phyloP scores from a whole-genome alignment of 2,113 vertebrate species.

The Plecturocebus donacophilus region DNA sequence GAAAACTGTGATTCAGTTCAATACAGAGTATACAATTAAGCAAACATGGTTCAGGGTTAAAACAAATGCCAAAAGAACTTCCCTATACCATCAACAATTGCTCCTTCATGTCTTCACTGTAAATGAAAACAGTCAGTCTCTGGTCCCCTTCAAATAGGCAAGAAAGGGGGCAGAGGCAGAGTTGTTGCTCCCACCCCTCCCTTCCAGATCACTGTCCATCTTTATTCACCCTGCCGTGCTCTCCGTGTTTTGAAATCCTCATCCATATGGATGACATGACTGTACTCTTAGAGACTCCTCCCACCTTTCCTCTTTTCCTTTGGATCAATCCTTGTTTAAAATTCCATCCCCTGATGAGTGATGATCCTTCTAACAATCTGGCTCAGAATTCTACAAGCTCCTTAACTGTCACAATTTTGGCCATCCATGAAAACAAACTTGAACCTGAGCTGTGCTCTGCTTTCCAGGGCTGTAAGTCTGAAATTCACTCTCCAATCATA shows the following conservation, averaged over 20 bases:
- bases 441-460: background rate
- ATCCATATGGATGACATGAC: background rate
- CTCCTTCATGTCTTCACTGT: background rate
- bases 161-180: background rate
- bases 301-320: background rate
- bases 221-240: background rate
- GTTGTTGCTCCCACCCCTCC: background rate
- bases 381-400: constrained; percentile 14
- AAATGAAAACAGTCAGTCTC: background rate
- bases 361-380: background rate
- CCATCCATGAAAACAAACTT: background rate
- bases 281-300: background rate
- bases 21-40: background rate
- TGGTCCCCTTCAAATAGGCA: background rate
- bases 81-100: background rate
- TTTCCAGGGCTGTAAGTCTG: background rate
- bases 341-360: background rate
- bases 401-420: background rate
- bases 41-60: constrained; percentile 1
- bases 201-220: background rate
- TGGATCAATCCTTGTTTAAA: constrained; percentile 18
- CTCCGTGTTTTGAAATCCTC: background rate
- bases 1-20: constrained; percentile 10
- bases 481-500: constrained; percentile 17
- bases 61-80: constrained; percentile 9